Percentiles rank a stretch among this genome's conserved stretches.
These are phyloP conservation scores for Prunella himalayana DNA, from an alignment of 2,113 vertebrate species.

Conservation along the genomic window DNA sequence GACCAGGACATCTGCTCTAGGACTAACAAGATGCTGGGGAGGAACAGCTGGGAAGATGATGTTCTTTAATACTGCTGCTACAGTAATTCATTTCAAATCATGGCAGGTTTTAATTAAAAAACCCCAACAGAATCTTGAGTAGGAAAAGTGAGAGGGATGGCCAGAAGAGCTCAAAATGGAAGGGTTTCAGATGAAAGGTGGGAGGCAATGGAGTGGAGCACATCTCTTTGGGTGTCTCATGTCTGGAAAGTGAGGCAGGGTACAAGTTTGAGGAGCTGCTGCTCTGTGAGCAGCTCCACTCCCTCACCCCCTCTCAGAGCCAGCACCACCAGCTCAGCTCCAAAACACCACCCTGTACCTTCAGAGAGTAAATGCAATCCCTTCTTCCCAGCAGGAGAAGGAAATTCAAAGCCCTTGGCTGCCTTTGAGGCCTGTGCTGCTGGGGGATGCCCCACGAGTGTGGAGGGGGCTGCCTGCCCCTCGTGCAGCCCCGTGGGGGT, in stretches of 20 bases:
- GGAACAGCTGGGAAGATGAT: neutral
- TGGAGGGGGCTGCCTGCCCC: neutral
- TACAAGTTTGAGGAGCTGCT: neutral
- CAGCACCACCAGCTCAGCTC: neutral
- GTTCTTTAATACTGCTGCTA: neutral
- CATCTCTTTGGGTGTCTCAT: neutral
- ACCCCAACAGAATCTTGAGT: neutral
- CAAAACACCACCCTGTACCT: neutral
- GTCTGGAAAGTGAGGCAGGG: neutral
- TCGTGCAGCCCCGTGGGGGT: accelerated
- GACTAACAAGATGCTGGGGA: neutral
- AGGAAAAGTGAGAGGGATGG: neutral
- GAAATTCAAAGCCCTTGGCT: neutral
- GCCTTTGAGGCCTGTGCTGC: neutral
- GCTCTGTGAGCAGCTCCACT: neutral
- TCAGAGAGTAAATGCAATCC: neutral
- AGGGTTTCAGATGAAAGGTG: neutral
- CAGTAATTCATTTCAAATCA: neutral
- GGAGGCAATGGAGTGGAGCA: neutral
- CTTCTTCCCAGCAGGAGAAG: neutral
- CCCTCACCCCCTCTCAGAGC: neutral
- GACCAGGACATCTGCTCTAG: neutral
- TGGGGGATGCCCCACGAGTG: neutral
- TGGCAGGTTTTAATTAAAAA: neutral
- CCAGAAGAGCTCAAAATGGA: neutral